These are phyloP conservation scores for Seira ritae DNA, from an alignment of 2,888 invertebrate species.

Conservation along the genomic window DNA sequence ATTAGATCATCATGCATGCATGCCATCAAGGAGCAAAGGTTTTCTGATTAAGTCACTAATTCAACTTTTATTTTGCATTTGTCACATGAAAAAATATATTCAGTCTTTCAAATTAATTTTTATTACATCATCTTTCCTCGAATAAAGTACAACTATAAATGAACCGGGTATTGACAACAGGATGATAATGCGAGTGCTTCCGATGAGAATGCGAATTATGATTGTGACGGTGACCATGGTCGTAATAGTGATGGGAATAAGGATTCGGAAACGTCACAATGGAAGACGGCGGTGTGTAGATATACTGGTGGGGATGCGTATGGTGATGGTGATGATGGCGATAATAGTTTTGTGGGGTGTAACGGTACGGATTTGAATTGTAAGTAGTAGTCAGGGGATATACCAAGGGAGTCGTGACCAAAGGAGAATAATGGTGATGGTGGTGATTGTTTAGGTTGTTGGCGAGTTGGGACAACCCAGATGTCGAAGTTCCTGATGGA, in stretches of 20 bases:
- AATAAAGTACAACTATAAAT: conserved; percentile 43
- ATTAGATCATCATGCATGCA: too few relatives aligned
- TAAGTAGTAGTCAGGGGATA: not conserved
- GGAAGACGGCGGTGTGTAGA: not conserved
- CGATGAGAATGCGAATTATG: too few relatives aligned
- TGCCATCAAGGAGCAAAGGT: too few relatives aligned
- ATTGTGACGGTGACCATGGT: not conserved
- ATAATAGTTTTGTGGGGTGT: not conserved
- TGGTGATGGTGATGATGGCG: not conserved
- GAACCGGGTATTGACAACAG: conserved; percentile 45
- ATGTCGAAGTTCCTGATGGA: too few relatives aligned
- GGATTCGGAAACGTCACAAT: not conserved
- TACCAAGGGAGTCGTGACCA: not conserved
- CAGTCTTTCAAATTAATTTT: not conserved
- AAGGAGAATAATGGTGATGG: not conserved
- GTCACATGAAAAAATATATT: not conserved
- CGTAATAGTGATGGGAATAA: not conserved
- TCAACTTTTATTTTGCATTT: not conserved
- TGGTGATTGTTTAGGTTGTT: not conserved
- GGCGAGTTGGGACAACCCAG: not conserved
- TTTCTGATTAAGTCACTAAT: too few relatives aligned
- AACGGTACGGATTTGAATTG: not conserved
- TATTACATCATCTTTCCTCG: not conserved
- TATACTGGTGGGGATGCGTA: too few relatives aligned
- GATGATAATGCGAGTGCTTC: not conserved